Percentiles rank a stretch among this genome's conserved stretches.
Evolutionary conservation across 2,797 vertebrate species (phyloP).

Genomic region (Eidolon dupreanum): DNA sequence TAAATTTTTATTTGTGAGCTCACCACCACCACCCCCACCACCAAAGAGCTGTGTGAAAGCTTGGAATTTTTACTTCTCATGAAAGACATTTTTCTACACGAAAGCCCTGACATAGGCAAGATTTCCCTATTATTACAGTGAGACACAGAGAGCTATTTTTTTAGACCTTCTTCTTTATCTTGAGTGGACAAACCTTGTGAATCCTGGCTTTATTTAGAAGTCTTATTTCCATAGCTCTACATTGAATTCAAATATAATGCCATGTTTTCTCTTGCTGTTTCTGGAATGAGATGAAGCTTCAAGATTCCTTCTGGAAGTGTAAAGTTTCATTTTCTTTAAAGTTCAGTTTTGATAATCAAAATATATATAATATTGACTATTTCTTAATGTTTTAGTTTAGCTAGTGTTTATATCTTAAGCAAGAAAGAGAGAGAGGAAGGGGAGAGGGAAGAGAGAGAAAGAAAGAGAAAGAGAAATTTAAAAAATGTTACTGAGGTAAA

Average conservation of each 20-base stretch:
- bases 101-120: not conserved
- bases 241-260: not conserved
- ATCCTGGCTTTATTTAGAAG: not conserved
- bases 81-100: not conserved
- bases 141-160: not conserved
- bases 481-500: not conserved
- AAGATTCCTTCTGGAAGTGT: not conserved
- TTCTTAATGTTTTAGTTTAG: not conserved
- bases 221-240: not conserved
- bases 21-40: not conserved
- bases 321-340: not conserved
- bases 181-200: not conserved
- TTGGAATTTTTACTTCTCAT: not conserved
- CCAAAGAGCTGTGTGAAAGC: not conserved
- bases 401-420: not conserved
- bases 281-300: not conserved
- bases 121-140: not conserved
- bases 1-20: not conserved
- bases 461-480: too few relatives aligned
- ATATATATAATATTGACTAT: not conserved
- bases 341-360: not conserved
- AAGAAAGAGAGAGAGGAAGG: too few relatives aligned
- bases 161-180: not conserved
- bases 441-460: too few relatives aligned
- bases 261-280: not conserved